Evolutionary conservation across 2,113 vertebrate genomes (phyloP), one percentile per base, ranked within the genome.

Genomic region (Epinephelus cyanopodus): DNA sequence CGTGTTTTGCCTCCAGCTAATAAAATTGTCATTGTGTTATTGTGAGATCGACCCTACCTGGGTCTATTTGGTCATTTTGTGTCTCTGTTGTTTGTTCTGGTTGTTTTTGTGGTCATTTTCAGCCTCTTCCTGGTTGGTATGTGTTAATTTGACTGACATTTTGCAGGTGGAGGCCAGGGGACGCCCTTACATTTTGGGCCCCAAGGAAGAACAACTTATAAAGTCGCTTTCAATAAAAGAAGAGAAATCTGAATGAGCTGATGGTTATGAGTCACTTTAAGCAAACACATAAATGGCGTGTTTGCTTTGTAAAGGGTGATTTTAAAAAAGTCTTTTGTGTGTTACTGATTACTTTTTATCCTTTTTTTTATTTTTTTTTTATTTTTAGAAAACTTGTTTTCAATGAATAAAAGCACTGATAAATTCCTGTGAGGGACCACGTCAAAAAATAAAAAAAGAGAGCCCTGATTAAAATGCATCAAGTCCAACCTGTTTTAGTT

Each of bases 391-490:
- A 0, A 1, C 5, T 4, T 21, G 18, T 6, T 61, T 53, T 69
- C 10, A 61, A 61, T 61, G n/a, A 37, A 50, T 50, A 19, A 77
- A 77, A 72, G 18, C 33, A 47, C n/a, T 13, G 15, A 37, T 52
- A 17, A 27, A 18, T 45, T 10, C 42, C 12, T 10, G 2, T 47
- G 15, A 50, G 60, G 21, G 27, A 21, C 6, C 6, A 21, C 25
- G 4, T 9, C 18, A 54, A 17, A 37, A 60, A 23, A 64, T 17
- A 66, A 21, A 29, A 47, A 61, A 5, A 29, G 1, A 2, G 6
- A 81, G 23, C 42, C 4, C 12, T 29, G 2, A n/a, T 17, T 21
- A 15, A 7, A 37, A 66, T 12, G 3, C 10, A 57, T 45, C 3
- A 42, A 8, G 25, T 61, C 19, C 45, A 39, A 29, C 39, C 27